These are phyloP conservation scores for Todus mexicanus DNA, from an alignment of 2,797 vertebrate genomes.

Conservation along the genomic window DNA sequence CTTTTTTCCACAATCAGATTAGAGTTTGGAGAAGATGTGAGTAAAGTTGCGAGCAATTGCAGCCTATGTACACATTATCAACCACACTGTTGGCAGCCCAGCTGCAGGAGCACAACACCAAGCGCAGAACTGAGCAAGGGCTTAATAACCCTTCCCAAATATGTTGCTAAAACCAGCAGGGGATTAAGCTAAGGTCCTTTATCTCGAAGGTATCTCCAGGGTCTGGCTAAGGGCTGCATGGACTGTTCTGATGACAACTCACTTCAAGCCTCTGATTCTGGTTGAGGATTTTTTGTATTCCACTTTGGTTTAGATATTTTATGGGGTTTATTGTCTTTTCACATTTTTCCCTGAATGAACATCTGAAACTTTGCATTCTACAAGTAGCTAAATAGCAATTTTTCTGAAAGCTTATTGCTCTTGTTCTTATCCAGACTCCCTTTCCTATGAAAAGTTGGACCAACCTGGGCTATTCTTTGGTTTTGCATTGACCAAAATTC, in stretches of 20 bases:
- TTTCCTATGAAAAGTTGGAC: background rate
- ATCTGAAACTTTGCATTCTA: background rate
- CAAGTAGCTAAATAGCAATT: background rate
- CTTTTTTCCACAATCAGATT: background rate
- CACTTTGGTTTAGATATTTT: background rate
- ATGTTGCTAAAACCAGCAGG: background rate
- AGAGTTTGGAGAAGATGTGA: background rate
- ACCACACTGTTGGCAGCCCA: background rate
- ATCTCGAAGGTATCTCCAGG: background rate
- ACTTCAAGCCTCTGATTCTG: background rate
- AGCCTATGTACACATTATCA: background rate
- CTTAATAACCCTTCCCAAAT: background rate
- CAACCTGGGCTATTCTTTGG: too few species aligned
- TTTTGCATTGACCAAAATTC: background rate
- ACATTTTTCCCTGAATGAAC: background rate
- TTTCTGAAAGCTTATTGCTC: background rate
- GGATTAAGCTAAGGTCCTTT: background rate
- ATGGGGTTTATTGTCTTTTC: background rate
- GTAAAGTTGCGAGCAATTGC: fast-evolving
- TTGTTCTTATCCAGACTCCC: background rate
- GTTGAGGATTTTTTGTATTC: background rate
- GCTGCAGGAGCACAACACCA: background rate
- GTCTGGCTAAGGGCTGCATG: background rate
- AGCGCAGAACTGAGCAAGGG: too few species aligned
- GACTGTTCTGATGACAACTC: background rate